Evolutionary conservation across 2,888 invertebrate species (phyloP).

Genomic region (Scaptomyza tumidula): DNA sequence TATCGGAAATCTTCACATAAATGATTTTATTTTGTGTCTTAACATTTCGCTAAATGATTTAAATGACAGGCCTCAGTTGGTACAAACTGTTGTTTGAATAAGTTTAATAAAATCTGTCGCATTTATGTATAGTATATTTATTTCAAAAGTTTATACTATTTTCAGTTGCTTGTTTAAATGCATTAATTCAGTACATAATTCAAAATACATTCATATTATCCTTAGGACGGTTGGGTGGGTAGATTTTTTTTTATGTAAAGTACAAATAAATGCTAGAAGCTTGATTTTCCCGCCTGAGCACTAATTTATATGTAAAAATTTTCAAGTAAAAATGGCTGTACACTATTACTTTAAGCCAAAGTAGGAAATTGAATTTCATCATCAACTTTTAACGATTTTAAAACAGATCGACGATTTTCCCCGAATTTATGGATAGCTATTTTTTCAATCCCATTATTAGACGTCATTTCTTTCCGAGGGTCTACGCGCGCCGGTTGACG

Average conservation of each 20-base stretch:
- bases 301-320: constrained; percentile 35
- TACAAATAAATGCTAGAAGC: constrained; percentile 45
- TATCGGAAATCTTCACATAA: no score
- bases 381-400: constrained; percentile 93
- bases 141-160: constrained; percentile 67
- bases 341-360: constrained; percentile 88
- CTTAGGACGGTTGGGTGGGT: constrained; percentile 50
- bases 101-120: constrained; percentile 7
- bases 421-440: constrained; percentile 51
- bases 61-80: no score
- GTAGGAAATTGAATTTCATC: constrained; percentile 98
- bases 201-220: constrained; percentile 50
- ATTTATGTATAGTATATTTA: constrained; percentile 45
- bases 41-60: no score
- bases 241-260: constrained; percentile 34
- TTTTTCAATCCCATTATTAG: constrained; percentile 77
- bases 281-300: constrained; percentile 27
- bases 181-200: constrained; percentile 45
- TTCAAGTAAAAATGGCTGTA: constrained; percentile 10
- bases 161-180: constrained; percentile 67
- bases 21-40: no score
- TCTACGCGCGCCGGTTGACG: constrained; percentile 84
- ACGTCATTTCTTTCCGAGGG: constrained; percentile 57
- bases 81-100: not conserved
- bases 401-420: constrained; percentile 67